A percentile compares a stretch with the other conserved stretches of the same genome.
Evolutionary conservation across 2,888 invertebrate species (phyloP).

Genomic region (Chironomus tentans): DNA sequence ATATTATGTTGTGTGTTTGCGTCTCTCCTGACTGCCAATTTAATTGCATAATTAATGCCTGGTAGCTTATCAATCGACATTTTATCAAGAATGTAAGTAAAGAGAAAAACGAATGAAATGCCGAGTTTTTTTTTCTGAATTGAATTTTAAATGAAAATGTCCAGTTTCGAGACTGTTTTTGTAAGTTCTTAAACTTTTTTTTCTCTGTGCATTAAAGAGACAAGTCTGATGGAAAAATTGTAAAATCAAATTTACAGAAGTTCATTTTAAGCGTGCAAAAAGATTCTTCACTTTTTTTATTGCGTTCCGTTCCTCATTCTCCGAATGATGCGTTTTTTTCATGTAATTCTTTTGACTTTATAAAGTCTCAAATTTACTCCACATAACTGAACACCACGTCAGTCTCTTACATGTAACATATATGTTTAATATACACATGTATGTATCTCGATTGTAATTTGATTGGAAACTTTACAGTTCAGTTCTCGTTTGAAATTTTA

Average conservation of each 20-base stretch:
- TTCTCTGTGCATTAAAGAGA: not conserved
- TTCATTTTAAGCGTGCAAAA: too few relatives aligned
- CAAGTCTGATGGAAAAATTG: not conserved
- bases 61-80: slow-evolving; percentile 21
- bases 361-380: too few relatives aligned
- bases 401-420: too few relatives aligned
- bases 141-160: slow-evolving; percentile 24
- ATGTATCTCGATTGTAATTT: too few relatives aligned
- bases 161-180: not conserved
- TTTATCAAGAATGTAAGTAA: slow-evolving; percentile 17
- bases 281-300: too few relatives aligned
- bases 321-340: too few relatives aligned
- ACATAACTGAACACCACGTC: too few relatives aligned
- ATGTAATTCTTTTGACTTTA: too few relatives aligned
- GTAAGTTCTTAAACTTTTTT: not conserved
- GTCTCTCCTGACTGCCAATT: slow-evolving; percentile 13
- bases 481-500: too few relatives aligned
- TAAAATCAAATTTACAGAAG: not conserved
- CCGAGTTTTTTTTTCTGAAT: not conserved
- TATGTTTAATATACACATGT: too few relatives aligned
- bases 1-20: not conserved
- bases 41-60: slow-evolving; percentile 24
- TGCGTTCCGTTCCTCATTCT: too few relatives aligned
- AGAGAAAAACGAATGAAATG: not conserved
- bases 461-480: too few relatives aligned